Evolutionary conservation across 2,797 vertebrate species (phyloP).

Genomic region (Acropternis orthonyx): DNA sequence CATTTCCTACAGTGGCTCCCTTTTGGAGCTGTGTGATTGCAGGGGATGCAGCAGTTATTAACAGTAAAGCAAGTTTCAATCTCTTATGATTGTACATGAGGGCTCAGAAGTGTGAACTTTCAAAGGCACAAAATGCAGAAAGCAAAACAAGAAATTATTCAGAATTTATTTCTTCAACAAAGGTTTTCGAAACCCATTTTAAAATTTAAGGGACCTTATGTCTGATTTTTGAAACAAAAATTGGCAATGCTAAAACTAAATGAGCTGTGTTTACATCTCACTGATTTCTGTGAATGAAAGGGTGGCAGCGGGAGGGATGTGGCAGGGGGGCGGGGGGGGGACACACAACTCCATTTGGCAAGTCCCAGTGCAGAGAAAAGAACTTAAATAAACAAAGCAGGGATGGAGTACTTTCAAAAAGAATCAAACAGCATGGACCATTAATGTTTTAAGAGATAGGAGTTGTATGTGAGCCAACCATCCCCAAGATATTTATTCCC

Average conservation of each 20-base stretch:
- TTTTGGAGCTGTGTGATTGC: constrained; percentile 30
- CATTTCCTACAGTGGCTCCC: constrained; percentile 15
- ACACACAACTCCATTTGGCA: constrained; percentile 1
- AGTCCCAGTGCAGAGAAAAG: constrained; percentile 31
- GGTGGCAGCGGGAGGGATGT: not conserved
- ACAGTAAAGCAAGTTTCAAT: constrained; percentile 23
- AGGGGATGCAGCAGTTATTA: constrained; percentile 47
- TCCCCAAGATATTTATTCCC: constrained; percentile 67
- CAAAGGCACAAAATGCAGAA: constrained; percentile 35
- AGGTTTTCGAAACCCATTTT: constrained; percentile 15
- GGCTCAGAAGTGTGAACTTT: constrained; percentile 10
- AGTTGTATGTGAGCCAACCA: constrained; percentile 56
- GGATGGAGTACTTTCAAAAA: constrained; percentile 49
- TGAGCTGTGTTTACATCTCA: not conserved
- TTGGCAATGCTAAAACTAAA: constrained; percentile 34
- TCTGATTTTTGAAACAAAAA: constrained; percentile 31
- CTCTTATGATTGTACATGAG: not conserved
- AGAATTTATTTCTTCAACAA: constrained; percentile 15
- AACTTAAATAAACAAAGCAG: constrained; percentile 62
- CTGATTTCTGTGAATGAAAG: constrained; percentile 57
- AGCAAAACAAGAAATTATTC: constrained; percentile 36
- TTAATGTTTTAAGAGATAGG: constrained; percentile 70
- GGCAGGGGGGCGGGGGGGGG: not conserved
- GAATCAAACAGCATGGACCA: constrained; percentile 62
- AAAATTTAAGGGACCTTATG: constrained; percentile 22